Evolutionary conservation across 2,797 vertebrate genomes (phyloP).

Genomic region (Microctenopoma lineatum): DNA sequence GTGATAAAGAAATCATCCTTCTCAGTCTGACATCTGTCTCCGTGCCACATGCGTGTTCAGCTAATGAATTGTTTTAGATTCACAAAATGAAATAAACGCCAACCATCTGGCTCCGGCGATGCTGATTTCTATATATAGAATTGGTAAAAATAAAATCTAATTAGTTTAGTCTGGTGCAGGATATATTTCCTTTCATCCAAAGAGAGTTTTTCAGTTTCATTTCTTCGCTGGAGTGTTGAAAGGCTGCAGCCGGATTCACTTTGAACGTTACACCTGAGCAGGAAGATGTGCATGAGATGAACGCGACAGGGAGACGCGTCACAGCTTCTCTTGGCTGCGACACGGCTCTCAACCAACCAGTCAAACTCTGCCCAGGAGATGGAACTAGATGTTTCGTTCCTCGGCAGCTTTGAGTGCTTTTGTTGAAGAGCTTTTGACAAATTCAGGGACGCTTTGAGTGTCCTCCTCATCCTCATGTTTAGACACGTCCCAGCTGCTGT

Average conservation of each 20-base stretch:
- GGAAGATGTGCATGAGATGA: constrained; percentile 42
- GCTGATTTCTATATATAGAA: constrained; percentile 2
- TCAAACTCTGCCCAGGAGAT: constrained; percentile 41
- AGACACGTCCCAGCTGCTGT: constrained; percentile 39
- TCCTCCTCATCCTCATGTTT: constrained; percentile 57
- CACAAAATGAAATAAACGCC: constrained; percentile 12
- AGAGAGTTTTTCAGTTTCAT: constrained; percentile 23
- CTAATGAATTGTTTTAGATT: constrained; percentile 14
- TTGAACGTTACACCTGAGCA: constrained; percentile 65
- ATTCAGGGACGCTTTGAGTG: constrained; percentile 45
- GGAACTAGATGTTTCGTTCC: constrained; percentile 35
- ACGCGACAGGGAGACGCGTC: constrained; percentile 42
- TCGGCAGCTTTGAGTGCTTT: constrained; percentile 55
- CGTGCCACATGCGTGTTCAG: not conserved
- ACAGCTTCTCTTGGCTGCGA: constrained; percentile 35
- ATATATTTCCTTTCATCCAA: constrained; percentile 20
- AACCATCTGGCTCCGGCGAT: not conserved
- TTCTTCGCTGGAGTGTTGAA: constrained; percentile 27
- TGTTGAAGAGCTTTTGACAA: constrained; percentile 61
- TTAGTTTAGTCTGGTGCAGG: constrained; percentile 16
- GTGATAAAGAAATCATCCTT: constrained; percentile 7
- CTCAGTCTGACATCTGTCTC: not conserved
- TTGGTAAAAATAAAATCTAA: constrained; percentile 12
- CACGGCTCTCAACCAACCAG: constrained; percentile 34
- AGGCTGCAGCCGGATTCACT: constrained; percentile 53